phyloP scores from a whole-genome alignment of 2,888 invertebrate species.

The Platypus cylindrus region DNA sequence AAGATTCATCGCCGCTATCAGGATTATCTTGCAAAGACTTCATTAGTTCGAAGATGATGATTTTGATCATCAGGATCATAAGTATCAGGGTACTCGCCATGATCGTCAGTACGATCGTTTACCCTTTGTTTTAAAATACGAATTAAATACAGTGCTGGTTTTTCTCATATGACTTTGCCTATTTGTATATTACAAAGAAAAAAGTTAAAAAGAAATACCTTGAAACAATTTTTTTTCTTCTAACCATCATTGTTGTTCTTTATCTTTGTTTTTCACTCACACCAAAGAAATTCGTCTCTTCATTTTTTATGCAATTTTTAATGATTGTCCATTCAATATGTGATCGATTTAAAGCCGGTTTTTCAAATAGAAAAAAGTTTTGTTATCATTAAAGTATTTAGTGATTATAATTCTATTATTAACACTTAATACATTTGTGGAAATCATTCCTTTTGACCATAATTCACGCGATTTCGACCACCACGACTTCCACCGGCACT shows the following conservation, averaged over 20 bases:
- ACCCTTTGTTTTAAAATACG: conserved; percentile 38
- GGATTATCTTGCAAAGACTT: too few species aligned
- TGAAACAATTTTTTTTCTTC: conserved; percentile 64
- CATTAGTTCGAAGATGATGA: too few species aligned
- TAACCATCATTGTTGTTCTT: conserved; percentile 56
- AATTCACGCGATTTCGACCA: conserved; percentile 19
- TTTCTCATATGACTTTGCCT: neutral
- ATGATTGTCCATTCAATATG: conserved; percentile 36
- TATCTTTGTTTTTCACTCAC: conserved; percentile 65
- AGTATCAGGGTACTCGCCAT: too few species aligned
- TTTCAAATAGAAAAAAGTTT: conserved; percentile 12
- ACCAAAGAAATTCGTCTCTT: conserved; percentile 76
- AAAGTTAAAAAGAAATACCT: conserved; percentile 34
- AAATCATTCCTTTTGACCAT: conserved; percentile 32
- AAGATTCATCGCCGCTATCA: too few species aligned
- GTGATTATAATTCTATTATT: neutral
- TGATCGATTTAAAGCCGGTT: conserved; percentile 33
- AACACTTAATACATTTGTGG: conserved; percentile 17
- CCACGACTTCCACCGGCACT: conserved; percentile 1
- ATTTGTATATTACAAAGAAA: neutral
- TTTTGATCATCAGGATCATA: too few species aligned
- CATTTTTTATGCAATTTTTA: conserved; percentile 58
- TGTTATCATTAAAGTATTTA: neutral
- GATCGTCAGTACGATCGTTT: too few species aligned
- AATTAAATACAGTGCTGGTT: too few species aligned